These are phyloP conservation scores for Coptodon bakossiorum DNA, from an alignment of 2,113 vertebrate species.

Conservation along the genomic window DNA sequence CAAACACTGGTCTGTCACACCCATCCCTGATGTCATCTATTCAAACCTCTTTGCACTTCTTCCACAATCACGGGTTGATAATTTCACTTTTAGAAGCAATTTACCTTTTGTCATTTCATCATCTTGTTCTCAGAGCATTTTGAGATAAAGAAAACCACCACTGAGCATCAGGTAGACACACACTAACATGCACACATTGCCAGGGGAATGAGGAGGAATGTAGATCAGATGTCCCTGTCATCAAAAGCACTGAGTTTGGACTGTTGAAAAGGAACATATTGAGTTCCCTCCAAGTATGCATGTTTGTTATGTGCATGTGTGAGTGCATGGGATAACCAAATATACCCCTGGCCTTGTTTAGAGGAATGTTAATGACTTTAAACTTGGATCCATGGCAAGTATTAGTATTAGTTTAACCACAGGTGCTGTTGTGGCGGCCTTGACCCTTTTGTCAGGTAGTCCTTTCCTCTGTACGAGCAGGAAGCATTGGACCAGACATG, in stretches of 20 bases:
- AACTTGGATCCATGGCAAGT: conserved; percentile 20
- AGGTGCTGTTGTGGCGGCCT: not conserved
- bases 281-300: conserved; percentile 32
- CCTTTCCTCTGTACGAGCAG: not conserved
- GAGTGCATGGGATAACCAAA: conserved; percentile 17
- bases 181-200: conserved; percentile 16
- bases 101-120: not conserved
- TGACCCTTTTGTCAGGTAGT: not conserved
- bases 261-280: conserved; percentile 57
- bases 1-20: not conserved
- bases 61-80: not conserved
- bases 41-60: not conserved
- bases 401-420: not conserved
- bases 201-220: conserved; percentile 54
- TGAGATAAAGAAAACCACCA: conserved; percentile 1
- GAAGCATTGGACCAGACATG: conserved; percentile 28
- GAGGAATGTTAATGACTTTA: conserved; percentile 47
- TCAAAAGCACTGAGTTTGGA: conserved; percentile 46
- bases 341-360: conserved; percentile 24
- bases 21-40: not conserved
- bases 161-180: not conserved
- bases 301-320: conserved; percentile 5
- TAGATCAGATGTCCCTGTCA: conserved; percentile 60
- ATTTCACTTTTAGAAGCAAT: not conserved
- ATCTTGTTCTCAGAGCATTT: not conserved